Evolutionary conservation across 2,113 vertebrate genomes (phyloP), one percentile per base, ranked within the genome.

Genomic region (Athene cunicularia): DNA sequence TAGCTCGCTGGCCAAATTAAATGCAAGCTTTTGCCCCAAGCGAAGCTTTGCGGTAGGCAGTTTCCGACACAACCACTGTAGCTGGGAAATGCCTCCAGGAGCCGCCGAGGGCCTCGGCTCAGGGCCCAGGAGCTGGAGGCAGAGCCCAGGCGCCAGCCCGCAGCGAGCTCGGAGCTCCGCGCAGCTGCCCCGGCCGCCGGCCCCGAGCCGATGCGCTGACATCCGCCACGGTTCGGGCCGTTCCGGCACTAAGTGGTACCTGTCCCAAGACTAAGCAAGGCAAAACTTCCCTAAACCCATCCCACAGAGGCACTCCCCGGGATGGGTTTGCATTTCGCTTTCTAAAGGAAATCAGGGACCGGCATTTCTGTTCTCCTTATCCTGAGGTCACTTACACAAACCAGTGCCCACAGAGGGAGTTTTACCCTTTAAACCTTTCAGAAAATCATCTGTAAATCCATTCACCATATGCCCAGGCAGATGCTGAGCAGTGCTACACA

Each of bases 171-270:
- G 1, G 1, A 26, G 39, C 72, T 15, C n/a, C 1, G 43, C 19
- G 1, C 24, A 2, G 1, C n/a, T 12, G 11, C 37, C 67, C 68
- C 4, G 21, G n/a, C 73, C 58, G 32, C 43, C 1, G 27, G 2
- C 11, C 59, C 28, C 6, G 0, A n/a, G 23, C 2, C 3, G 27
- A 2, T 21, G 14, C 33, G 1, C 6, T 39, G 8, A 26, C 64
- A 26, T 2, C 37, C 9, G 6, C 13, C 23, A 1, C 1, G 5
- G 43, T 9, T 52, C 43, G 4, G 18, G 50, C 41, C n/a, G 4
- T 12, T 5, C 2, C 4, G 84, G n/a, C 72, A 71, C 62, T 20
- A 35, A 5, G 19, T 1, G 2, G 18, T n/a, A 33, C 56, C 39
- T 7, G 14, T 24, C 17, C 22, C 1, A 5, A 55, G n/a, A 49